phyloP scores from a whole-genome alignment of 2,113 vertebrate genomes.

The Speoplatyrhinus poulsoni region DNA sequence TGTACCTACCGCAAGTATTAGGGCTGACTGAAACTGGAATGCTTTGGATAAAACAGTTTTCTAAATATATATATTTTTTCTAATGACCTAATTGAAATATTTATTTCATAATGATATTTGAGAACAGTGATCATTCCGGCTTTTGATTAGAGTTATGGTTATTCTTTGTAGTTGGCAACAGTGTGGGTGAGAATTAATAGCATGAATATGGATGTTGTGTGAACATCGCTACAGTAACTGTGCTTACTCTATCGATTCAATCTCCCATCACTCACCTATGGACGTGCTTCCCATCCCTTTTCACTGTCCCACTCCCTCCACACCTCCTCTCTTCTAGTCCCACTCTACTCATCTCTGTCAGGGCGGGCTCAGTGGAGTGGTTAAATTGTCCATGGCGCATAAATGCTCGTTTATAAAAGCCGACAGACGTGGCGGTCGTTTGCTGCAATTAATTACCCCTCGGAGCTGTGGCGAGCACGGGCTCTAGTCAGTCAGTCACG shows the following conservation, averaged over 20 bases:
- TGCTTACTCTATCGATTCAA: slow-evolving; percentile 77
- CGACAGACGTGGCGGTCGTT: slow-evolving; percentile 81
- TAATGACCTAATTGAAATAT: not conserved
- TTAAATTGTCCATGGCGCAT: slow-evolving; percentile 81
- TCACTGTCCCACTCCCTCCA: slow-evolving; percentile 28
- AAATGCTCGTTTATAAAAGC: slow-evolving; percentile 83
- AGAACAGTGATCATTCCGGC: slow-evolving; percentile 56
- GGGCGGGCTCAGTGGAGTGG: slow-evolving; percentile 73
- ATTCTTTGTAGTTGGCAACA: slow-evolving; percentile 64
- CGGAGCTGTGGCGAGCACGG: slow-evolving; percentile 65
- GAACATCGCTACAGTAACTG: slow-evolving; percentile 72
- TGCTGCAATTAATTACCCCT: slow-evolving; percentile 82
- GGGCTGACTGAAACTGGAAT: too few species aligned
- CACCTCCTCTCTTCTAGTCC: slow-evolving; percentile 16
- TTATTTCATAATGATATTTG: slow-evolving; percentile 43
- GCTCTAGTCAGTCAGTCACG: slow-evolving; percentile 74
- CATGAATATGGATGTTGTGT: slow-evolving; percentile 72
- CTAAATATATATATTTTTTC: too few species aligned
- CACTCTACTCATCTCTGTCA: slow-evolving; percentile 73
- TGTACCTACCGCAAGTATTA: too few species aligned
- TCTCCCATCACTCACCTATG: slow-evolving; percentile 71
- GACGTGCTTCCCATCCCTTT: slow-evolving; percentile 31
- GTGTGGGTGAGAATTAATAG: slow-evolving; percentile 64
- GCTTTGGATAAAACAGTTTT: too few species aligned
- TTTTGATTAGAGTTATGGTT: slow-evolving; percentile 66